Conservation (phyloP, 1,140 invertebrate genomes). For the Mactra quadrangularis region DNA sequence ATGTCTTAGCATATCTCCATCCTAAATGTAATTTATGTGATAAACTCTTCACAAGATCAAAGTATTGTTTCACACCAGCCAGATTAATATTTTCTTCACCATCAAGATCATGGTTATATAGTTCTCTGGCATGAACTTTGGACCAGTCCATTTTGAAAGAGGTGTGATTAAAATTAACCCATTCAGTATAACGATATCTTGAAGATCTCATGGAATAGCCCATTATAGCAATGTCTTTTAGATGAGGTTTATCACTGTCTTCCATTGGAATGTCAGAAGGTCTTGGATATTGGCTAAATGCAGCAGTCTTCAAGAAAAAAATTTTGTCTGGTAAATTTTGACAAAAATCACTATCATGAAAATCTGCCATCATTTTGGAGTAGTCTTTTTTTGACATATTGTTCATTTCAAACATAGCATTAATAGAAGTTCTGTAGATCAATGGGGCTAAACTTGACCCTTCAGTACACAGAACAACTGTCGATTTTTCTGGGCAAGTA, state of each 20-base stretch:
- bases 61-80: conserved; percentile 33
- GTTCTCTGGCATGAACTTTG: conserved; percentile 86
- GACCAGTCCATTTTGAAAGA: conserved; percentile 86
- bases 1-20: conserved; percentile 7
- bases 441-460: conserved; percentile 88
- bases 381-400: background rate
- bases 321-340: background rate
- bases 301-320: conserved; percentile 79
- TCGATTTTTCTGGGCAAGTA: conserved; percentile 85
- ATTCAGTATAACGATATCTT: conserved; percentile 90
- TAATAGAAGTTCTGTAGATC: conserved; percentile 53
- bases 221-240: conserved; percentile 92
- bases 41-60: conserved; percentile 8
- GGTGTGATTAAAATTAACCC: conserved; percentile 86
- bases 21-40: conserved; percentile 49
- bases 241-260: conserved; percentile 91
- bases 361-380: background rate
- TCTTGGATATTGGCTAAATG: conserved; percentile 93
- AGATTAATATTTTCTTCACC: conserved; percentile 52
- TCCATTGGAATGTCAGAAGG: conserved; percentile 88
- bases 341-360: background rate
- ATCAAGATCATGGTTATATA: conserved; percentile 85
- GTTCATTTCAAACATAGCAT: background rate
- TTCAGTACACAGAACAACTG: conserved; percentile 88
- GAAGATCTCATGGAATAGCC: conserved; percentile 89